phyloP scores from a whole-genome alignment of 2,797 vertebrate genomes.

The Allenopithecus nigroviridis region DNA sequence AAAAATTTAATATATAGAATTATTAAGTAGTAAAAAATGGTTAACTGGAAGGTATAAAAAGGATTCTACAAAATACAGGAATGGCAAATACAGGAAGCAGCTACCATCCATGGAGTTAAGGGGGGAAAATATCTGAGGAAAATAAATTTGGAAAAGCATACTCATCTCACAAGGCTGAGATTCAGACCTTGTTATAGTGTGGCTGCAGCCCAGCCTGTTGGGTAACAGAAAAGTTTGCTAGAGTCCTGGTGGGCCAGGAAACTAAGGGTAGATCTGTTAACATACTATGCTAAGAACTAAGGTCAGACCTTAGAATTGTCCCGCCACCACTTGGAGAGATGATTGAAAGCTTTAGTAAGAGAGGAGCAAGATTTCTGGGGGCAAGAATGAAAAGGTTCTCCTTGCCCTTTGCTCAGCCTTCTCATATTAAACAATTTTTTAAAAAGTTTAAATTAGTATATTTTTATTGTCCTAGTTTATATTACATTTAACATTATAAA shows the following conservation, averaged over 20 bases:
- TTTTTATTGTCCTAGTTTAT: conserved; percentile 28
- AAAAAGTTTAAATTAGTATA: neutral
- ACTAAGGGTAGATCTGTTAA: neutral
- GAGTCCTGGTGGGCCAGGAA: neutral
- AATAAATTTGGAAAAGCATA: neutral
- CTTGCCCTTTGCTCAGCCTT: neutral
- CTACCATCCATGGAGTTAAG: neutral
- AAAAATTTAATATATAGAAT: neutral
- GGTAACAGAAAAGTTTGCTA: neutral
- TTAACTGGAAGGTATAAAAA: neutral
- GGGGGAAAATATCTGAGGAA: neutral
- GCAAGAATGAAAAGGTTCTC: neutral
- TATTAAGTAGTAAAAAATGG: neutral
- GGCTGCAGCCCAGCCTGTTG: neutral
- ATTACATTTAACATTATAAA: conserved; percentile 18
- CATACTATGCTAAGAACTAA: neutral
- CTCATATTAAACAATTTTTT: neutral
- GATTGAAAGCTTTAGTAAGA: neutral
- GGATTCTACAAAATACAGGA: neutral
- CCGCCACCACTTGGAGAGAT: neutral
- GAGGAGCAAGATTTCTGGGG: neutral
- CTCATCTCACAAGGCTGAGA: neutral
- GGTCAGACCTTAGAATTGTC: neutral
- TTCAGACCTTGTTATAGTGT: neutral
- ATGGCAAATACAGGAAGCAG: neutral